Base-by-base conservation (phyloP, 2,797 vertebrate genomes). In the Tolypeutes matacus region DNA sequence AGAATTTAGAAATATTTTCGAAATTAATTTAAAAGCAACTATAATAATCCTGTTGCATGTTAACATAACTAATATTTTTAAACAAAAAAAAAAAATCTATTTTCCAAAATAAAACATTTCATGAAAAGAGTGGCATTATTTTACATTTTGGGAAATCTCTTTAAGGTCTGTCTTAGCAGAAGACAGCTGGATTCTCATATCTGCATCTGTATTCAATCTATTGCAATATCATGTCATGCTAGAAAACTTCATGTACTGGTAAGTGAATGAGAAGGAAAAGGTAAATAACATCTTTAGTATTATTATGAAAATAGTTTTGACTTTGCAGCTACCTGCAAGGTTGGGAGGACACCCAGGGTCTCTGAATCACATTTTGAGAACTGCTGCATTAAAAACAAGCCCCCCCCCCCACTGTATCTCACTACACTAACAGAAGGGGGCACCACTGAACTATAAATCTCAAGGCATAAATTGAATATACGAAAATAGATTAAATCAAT, bases 1-100 rank as follows among this genome's bases (percentile, higher is more conserved):
- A 83, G 9, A 84, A 84, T 51, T 75, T 42, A 72, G 67, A 70
- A 88, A 42, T 42, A 42, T 69, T 82, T 86, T 84, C 62, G 49
- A 89, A 89, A 80, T 84, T 62, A 64, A 84, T 64, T 78, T 72
- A 85, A 89, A 88, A 93, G 67, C 49, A 89, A 77, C 21, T 58
- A 42, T 64, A 62, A 89, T 64, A 70, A 76, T 34, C 11, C 5
- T 13, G 42, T 75, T 23, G 4, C 21, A 39, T 78, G 29, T 18
- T 69, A 56, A 51, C 15, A 62, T 36, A 83, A 89, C 21, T 36
- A 51, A 77, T 36, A 78, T 18, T 89, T 65, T n/a, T 62, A 34
- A 46, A 51, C 72, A 83, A 67, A 70, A 53, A 83, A 67, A 70
- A 53, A 21, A 83, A 10, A 7, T 87, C 29, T 80, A 51, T 62